phyloP scores from a whole-genome alignment of 2,113 vertebrate species.

The Gobiocypris rarus region DNA sequence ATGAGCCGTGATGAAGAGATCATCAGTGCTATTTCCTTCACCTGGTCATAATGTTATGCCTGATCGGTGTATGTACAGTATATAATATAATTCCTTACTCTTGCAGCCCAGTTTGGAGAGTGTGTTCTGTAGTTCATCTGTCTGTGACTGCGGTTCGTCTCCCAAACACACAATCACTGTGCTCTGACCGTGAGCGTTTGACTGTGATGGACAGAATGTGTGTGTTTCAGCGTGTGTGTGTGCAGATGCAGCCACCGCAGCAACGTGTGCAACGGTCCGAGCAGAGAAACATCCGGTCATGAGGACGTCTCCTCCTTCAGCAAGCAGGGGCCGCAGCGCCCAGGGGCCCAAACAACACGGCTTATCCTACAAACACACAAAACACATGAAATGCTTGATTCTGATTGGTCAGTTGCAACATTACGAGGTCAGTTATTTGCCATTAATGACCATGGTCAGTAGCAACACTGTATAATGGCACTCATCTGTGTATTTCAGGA shows the following conservation, averaged over 20 bases:
- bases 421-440: too few relatives aligned
- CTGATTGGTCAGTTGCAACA: too few relatives aligned
- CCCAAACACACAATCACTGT: slow-evolving; percentile 82
- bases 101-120: slow-evolving; percentile 82
- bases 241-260: slow-evolving; percentile 69
- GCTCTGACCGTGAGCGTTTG: slow-evolving; percentile 37
- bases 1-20: too few relatives aligned
- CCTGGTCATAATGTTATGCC: too few relatives aligned
- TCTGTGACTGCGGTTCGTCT: slow-evolving; percentile 68
- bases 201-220: background rate
- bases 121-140: slow-evolving; percentile 73
- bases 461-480: too few relatives aligned
- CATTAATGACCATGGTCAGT: too few relatives aligned
- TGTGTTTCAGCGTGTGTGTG: background rate
- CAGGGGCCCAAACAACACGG: slow-evolving; percentile 85
- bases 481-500: too few relatives aligned
- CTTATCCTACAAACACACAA: slow-evolving; percentile 81
- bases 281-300: slow-evolving; percentile 81
- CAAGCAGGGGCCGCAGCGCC: slow-evolving; percentile 75
- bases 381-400: background rate
- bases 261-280: slow-evolving; percentile 83
- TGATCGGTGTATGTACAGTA: too few relatives aligned
- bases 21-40: too few relatives aligned
- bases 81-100: slow-evolving; percentile 75
- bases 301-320: slow-evolving; percentile 78